Conservation (phyloP, 2,888 invertebrate genomes). For the Orthonychiurus folsomi region DNA sequence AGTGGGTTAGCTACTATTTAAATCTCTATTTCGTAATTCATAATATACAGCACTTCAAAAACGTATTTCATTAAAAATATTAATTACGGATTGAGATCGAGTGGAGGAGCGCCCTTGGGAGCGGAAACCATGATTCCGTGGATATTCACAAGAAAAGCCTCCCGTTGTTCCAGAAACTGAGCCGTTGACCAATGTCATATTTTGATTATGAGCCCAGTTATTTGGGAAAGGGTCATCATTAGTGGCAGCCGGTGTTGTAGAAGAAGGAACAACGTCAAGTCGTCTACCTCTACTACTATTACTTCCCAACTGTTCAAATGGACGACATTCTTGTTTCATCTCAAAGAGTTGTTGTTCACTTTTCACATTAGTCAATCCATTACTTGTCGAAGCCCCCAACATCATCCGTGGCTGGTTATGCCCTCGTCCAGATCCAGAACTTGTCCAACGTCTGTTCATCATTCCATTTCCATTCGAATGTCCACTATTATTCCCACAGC, state of each 20-base stretch:
- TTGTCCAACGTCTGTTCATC: not conserved
- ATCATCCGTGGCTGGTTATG: constrained; percentile 7
- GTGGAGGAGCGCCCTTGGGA: constrained; percentile 10
- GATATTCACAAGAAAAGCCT: constrained; percentile 14
- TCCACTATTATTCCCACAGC: not conserved
- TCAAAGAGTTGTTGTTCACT: constrained; percentile 4
- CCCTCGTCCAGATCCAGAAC: not conserved
- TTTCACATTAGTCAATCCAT: not conserved
- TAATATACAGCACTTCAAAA: too few species aligned
- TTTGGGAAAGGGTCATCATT: constrained; percentile 39
- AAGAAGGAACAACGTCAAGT: not conserved
- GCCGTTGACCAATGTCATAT: constrained; percentile 2
- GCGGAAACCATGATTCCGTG: constrained; percentile 6
- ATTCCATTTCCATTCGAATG: not conserved
- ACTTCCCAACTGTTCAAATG: constrained; percentile 6
- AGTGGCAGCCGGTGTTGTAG: constrained; percentile 26
- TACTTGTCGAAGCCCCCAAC: not conserved
- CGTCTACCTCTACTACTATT: constrained; percentile 4
- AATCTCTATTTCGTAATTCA: too few species aligned
- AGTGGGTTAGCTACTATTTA: too few species aligned
- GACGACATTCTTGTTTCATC: not conserved
- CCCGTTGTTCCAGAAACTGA: constrained; percentile 10
- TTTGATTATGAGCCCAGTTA: constrained; percentile 8
- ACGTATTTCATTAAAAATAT: constrained; percentile 11
- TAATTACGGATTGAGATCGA: constrained; percentile 33